Percentiles rank a stretch among this genome's conserved stretches.
phyloP scores from a whole-genome alignment of 2,888 invertebrate genomes.

The Orthonevra nobilis region DNA sequence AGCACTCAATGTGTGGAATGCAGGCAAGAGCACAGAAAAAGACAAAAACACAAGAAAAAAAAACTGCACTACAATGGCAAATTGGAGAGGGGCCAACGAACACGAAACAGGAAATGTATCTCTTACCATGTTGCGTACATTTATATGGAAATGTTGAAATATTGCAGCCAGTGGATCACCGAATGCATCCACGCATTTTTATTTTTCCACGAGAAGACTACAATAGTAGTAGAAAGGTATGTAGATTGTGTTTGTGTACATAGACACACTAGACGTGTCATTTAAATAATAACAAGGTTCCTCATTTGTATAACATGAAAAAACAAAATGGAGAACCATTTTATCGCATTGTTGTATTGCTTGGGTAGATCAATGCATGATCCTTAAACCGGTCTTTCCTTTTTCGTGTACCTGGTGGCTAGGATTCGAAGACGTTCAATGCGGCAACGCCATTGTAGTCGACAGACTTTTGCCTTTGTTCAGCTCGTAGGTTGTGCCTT shows the following conservation, averaged over 20 bases:
- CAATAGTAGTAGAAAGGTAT: conserved; percentile 28
- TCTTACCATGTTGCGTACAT: conserved; percentile 23
- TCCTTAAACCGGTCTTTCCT: no score
- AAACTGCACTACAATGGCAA: conserved; percentile 15
- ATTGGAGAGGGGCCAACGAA: conserved; percentile 4
- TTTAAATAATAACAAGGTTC: no score
- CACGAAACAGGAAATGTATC: conserved; percentile 55
- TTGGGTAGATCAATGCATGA: no score
- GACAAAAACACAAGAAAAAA: conserved; percentile 3
- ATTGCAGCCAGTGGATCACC: conserved; percentile 40
- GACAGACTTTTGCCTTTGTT: no score
- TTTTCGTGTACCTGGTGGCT: no score
- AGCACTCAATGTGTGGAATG: conserved; percentile 42
- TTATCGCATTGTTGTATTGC: no score
- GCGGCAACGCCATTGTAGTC: no score
- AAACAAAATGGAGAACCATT: no score
- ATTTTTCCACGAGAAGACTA: conserved; percentile 14
- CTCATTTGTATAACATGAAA: no score
- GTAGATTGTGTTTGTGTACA: not conserved
- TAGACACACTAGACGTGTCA: no score
- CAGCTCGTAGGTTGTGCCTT: no score
- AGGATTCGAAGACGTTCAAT: no score
- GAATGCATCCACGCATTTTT: conserved; percentile 49
- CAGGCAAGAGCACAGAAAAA: conserved; percentile 2
- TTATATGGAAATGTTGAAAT: conserved; percentile 46